Percentiles rank a stretch among this genome's conserved stretches.
phyloP scores from a whole-genome alignment of 1,140 invertebrate genomes.

The Coboldia fuscipes region DNA sequence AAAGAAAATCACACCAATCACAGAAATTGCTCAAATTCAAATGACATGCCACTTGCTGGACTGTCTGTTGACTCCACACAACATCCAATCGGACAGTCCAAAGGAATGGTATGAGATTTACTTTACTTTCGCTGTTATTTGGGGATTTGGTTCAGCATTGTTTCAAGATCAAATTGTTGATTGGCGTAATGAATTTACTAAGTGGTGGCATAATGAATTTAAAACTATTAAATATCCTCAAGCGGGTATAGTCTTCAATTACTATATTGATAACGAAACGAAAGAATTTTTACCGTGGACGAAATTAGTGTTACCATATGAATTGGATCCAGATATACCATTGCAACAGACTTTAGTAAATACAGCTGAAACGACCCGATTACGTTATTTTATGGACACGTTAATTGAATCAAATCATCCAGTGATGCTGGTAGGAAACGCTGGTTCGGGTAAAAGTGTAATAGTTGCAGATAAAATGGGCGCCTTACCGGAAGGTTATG shows the following conservation, averaged over 20 bases:
- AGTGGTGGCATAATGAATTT: constrained; percentile 60
- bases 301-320: constrained; percentile 54
- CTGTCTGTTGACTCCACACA: constrained; percentile 55
- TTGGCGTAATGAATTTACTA: constrained; percentile 75
- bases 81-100: constrained; percentile 64
- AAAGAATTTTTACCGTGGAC: constrained; percentile 76
- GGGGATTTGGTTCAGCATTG: constrained; percentile 79
- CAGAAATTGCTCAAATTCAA: constrained; percentile 73
- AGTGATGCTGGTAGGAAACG: constrained; percentile 76
- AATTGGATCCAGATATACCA: constrained; percentile 69
- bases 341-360: constrained; percentile 67
- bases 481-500: constrained; percentile 49
- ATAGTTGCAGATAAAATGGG: constrained; percentile 60
- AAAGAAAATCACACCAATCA: constrained; percentile 77
- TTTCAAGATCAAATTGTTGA: constrained; percentile 78
- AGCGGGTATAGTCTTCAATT: constrained; percentile 63
- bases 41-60: constrained; percentile 78
- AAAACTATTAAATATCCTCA: constrained; percentile 76
- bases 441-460: constrained; percentile 72
- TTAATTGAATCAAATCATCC: constrained; percentile 58
- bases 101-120: constrained; percentile 89
- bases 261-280: constrained; percentile 65
- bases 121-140: constrained; percentile 75
- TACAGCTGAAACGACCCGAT: constrained; percentile 68
- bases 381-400: constrained; percentile 73